Conservation (phyloP, 2,113 vertebrate species). For the Nerophis lumbriciformis region DNA sequence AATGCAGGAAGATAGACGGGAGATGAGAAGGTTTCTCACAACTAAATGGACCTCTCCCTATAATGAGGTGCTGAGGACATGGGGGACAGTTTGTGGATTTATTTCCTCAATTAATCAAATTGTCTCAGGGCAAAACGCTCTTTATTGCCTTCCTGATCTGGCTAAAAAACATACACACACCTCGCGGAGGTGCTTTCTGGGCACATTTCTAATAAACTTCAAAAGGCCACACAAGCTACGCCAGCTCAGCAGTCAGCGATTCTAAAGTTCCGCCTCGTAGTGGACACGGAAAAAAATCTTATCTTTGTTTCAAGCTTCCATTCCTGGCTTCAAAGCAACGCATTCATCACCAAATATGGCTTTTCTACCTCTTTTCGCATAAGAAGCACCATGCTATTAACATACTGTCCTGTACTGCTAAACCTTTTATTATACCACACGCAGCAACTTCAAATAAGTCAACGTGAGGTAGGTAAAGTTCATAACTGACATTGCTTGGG, state of each 20-base stretch:
- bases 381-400: neutral
- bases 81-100: neutral
- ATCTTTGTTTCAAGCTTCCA: neutral
- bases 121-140: neutral
- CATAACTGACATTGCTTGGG: too few species aligned
- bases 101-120: neutral
- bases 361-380: neutral
- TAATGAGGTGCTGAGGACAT: neutral
- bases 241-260: conserved; percentile 18
- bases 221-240: conserved; percentile 13
- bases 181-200: neutral
- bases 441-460: neutral
- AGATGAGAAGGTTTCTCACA: neutral
- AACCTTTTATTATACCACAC: neutral
- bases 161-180: neutral
- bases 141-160: neutral
- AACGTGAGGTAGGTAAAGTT: too few species aligned
- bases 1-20: neutral
- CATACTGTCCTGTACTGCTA: neutral
- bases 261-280: conserved; percentile 4
- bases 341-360: neutral
- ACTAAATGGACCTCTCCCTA: neutral
- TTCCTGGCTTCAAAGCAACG: neutral
- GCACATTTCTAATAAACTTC: conserved; percentile 39
- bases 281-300: too few species aligned